Percentiles rank a stretch among this genome's conserved stretches.
phyloP scores from a whole-genome alignment of 2,113 vertebrate genomes.

The Dissostichus mawsoni region DNA sequence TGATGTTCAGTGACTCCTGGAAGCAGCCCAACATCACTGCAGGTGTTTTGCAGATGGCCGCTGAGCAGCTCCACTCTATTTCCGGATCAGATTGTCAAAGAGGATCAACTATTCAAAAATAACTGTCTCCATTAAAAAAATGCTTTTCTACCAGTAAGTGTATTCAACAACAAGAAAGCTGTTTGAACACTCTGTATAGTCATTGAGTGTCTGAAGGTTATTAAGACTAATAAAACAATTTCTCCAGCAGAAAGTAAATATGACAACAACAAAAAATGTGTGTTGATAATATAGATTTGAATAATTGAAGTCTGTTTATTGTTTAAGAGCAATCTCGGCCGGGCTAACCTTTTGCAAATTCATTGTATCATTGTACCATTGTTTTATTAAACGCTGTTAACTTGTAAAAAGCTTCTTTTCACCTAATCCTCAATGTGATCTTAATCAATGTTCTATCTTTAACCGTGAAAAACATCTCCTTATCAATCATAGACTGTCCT shows the following conservation, averaged over 20 bases:
- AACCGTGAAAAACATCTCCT: background rate
- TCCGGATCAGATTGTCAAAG: constrained; percentile 36
- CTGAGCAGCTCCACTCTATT: constrained; percentile 25
- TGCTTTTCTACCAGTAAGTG: background rate
- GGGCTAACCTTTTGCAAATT: too few relatives aligned
- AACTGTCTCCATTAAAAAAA: background rate
- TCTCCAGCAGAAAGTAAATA: background rate
- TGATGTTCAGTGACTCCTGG: constrained; percentile 41
- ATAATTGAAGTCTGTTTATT: background rate
- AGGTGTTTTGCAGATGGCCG: constrained; percentile 32
- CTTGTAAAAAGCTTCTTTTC: too few relatives aligned
- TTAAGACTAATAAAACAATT: background rate
- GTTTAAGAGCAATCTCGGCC: too few relatives aligned
- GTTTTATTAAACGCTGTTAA: too few relatives aligned
- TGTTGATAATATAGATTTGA: background rate
- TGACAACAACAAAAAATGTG: too few relatives aligned
- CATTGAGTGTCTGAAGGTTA: background rate
- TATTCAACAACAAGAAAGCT: background rate
- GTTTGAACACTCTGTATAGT: background rate
- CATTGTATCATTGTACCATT: too few relatives aligned
- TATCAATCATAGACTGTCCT: background rate
- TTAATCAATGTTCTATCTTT: background rate
- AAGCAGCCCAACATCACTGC: constrained; percentile 35
- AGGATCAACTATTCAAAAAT: constrained; percentile 46
- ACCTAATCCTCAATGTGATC: background rate